phyloP scores from a whole-genome alignment of 35 echinoderm and acorn worm genomes.

The Apostichopus japonicus region DNA sequence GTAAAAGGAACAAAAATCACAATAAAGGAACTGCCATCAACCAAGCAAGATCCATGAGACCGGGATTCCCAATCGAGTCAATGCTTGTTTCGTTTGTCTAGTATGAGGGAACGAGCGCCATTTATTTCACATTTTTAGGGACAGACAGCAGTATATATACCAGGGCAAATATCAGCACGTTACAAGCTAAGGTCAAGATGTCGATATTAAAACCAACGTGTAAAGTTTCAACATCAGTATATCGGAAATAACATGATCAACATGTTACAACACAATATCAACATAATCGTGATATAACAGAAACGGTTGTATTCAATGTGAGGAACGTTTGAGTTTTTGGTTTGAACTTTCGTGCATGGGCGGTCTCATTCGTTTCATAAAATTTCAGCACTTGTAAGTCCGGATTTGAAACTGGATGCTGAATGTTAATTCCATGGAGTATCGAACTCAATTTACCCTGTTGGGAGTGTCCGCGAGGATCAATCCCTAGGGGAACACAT shows the following conservation, averaged over 20 bases:
- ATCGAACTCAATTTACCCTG: neutral
- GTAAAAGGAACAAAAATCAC: neutral
- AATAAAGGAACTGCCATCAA: neutral
- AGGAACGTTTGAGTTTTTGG: no score
- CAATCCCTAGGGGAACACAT: neutral
- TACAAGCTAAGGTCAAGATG: no score
- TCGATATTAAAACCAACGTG: no score
- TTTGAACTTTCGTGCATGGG: no score
- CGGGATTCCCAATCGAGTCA: neutral
- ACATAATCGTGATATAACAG: neutral
- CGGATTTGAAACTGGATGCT: neutral
- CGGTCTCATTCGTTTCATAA: neutral
- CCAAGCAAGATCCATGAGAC: no score
- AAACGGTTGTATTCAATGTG: no score
- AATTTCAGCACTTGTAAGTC: neutral
- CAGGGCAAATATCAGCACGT: no score
- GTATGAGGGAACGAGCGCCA: no score
- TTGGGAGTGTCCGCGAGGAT: neutral
- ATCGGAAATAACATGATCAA: neutral
- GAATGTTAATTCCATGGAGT: neutral
- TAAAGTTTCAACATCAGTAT: neutral
- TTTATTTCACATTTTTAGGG: no score
- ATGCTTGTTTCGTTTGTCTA: neutral
- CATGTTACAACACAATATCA: neutral
- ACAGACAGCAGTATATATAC: no score